Conservation (phyloP, 1,140 invertebrate genomes). For the Drosophila ananassae region DNA sequence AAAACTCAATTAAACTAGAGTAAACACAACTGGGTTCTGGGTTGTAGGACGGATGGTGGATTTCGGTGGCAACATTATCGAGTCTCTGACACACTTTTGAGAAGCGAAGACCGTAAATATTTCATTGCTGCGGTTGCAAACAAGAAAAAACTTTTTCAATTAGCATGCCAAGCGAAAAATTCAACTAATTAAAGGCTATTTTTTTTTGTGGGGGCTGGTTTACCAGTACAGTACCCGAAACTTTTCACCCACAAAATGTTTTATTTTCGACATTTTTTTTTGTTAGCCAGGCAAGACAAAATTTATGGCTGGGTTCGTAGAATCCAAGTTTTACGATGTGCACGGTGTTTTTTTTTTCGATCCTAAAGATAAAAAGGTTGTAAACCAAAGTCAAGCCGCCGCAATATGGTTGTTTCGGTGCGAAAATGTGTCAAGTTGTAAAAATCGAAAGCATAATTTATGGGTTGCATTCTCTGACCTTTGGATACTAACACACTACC, state of each 20-base stretch:
- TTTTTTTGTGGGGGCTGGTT: conserved; percentile 23
- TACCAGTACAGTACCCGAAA: conserved; percentile 6
- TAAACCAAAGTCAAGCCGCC: conserved; percentile 16
- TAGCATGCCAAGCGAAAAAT: conserved; percentile 50
- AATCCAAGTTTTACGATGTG: conserved; percentile 28
- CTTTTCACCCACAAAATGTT: conserved; percentile 40
- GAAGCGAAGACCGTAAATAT: conserved; percentile 33
- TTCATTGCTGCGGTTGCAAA: conserved; percentile 28
- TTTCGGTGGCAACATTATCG: conserved; percentile 13
- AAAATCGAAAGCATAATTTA: conserved; percentile 63
- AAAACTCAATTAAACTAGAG: conserved; percentile 59
- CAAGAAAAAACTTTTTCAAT: conserved; percentile 57
- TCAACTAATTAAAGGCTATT: conserved; percentile 52
- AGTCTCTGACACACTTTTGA: conserved; percentile 39
- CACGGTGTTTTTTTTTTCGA: conserved; percentile 17
- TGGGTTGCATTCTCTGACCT: conserved; percentile 14
- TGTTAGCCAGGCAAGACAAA: conserved; percentile 8
- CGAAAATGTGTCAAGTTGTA: conserved; percentile 56
- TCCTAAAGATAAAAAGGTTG: conserved; percentile 37
- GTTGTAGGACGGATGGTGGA: not conserved
- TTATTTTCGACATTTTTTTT: not conserved
- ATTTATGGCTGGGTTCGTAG: conserved; percentile 29
- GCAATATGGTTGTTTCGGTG: conserved; percentile 2
- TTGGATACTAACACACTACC: not conserved
- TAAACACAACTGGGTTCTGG: conserved; percentile 26